Percentiles rank a stretch among this genome's conserved stretches.
Evolutionary conservation across 2,113 vertebrate genomes (phyloP).

Genomic region (Mormyrus lacerda): DNA sequence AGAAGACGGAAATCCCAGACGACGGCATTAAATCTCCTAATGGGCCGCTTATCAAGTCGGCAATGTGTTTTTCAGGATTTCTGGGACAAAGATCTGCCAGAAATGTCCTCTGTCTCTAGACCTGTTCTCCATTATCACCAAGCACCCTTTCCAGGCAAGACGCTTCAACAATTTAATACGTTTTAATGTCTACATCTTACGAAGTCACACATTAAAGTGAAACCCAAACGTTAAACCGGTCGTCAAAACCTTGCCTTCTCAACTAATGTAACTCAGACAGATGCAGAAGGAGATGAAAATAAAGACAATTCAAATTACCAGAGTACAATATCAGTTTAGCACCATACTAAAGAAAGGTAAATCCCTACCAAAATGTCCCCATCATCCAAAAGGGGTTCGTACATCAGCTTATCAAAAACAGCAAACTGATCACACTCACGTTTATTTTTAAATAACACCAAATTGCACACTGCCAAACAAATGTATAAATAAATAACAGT

Average conservation of each 20-base stretch:
- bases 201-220: neutral
- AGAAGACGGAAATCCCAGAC: neutral
- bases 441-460: neutral
- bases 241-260: neutral
- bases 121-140: neutral
- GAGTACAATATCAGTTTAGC: neutral
- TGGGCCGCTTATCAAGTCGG: conserved; percentile 13
- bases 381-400: neutral
- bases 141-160: neutral
- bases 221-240: neutral
- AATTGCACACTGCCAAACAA: neutral
- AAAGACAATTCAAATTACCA: neutral
- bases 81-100: neutral
- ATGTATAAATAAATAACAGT: neutral
- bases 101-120: neutral
- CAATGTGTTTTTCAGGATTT: neutral
- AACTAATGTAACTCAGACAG: neutral
- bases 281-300: neutral
- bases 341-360: neutral
- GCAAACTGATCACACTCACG: neutral
- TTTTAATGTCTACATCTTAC: neutral
- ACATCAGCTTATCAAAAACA: neutral
- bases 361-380: neutral
- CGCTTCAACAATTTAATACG: neutral
- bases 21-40: neutral